A percentile compares a stretch with the other conserved stretches of the same genome.
These are phyloP conservation scores for Paracanthobrama guichenoti DNA, from an alignment of 2,113 vertebrate species.

Conservation along the genomic window DNA sequence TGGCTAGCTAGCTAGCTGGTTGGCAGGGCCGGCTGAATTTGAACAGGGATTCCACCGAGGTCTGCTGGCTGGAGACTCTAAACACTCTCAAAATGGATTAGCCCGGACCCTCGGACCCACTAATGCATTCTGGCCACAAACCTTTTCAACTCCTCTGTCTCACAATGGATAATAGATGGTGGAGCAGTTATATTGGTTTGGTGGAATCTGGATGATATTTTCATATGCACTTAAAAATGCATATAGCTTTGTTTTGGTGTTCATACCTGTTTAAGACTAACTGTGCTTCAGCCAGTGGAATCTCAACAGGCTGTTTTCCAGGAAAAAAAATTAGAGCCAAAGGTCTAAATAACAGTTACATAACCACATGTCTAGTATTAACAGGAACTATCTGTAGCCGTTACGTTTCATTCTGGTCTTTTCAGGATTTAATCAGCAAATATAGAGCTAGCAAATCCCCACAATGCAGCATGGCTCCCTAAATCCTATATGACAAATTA, in stretches of 20 bases:
- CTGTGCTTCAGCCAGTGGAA: not conserved
- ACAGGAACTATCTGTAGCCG: not conserved
- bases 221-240: not conserved
- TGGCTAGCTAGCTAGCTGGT: constrained; percentile 46
- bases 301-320: constrained; percentile 24
- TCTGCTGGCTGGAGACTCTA: constrained; percentile 55
- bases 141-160: constrained; percentile 13
- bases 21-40: constrained; percentile 57
- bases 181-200: not conserved
- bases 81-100: constrained; percentile 60
- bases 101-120: constrained; percentile 36
- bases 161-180: not conserved
- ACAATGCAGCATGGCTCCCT: not conserved
- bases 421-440: not conserved
- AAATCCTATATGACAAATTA: not conserved
- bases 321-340: not conserved
- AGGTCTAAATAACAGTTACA: constrained; percentile 7
- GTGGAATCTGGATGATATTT: constrained; percentile 9
- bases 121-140: constrained; percentile 36
- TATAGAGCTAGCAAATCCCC: not conserved
- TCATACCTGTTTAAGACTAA: not conserved
- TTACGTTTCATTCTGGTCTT: not conserved
- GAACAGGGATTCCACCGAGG: constrained; percentile 55
- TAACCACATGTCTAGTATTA: not conserved
- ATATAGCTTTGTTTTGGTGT: not conserved